phyloP scores from a whole-genome alignment of 92 coral and sea anemone species.

The Bergia puertoricense region DNA sequence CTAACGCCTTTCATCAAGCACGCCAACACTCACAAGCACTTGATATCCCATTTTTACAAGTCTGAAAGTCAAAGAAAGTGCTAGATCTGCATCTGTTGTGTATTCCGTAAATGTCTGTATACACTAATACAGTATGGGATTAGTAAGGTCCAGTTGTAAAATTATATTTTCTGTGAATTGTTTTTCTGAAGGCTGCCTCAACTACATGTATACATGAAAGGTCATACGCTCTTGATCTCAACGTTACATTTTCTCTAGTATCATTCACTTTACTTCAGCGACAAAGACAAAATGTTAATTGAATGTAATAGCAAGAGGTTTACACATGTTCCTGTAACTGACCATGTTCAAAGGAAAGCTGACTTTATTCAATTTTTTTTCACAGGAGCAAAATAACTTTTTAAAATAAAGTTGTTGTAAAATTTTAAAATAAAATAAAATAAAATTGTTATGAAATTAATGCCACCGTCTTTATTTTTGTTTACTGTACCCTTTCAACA shows the following conservation, averaged over 20 bases:
- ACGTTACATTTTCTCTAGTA: not conserved
- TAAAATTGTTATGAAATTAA: no score
- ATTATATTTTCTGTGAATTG: not conserved
- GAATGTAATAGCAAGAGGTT: no score
- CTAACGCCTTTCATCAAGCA: constrained; percentile 2
- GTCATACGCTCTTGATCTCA: not conserved
- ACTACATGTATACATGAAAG: no score
- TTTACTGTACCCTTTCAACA: no score
- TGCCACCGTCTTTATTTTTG: no score
- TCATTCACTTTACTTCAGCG: not conserved
- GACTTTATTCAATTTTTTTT: not conserved
- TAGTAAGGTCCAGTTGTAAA: not conserved
- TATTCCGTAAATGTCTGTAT: not conserved
- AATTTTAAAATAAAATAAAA: no score
- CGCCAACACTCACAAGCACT: no score
- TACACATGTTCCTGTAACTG: no score
- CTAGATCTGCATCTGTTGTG: not conserved
- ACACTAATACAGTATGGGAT: not conserved
- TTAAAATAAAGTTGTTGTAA: no score
- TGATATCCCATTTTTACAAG: not conserved
- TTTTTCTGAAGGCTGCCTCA: not conserved
- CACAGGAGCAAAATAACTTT: no score
- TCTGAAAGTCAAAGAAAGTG: not conserved
- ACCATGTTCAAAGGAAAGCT: no score
- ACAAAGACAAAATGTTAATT: no score